Conservation (phyloP, 1,140 invertebrate species). For the Lordiphosa clarofinis region DNA sequence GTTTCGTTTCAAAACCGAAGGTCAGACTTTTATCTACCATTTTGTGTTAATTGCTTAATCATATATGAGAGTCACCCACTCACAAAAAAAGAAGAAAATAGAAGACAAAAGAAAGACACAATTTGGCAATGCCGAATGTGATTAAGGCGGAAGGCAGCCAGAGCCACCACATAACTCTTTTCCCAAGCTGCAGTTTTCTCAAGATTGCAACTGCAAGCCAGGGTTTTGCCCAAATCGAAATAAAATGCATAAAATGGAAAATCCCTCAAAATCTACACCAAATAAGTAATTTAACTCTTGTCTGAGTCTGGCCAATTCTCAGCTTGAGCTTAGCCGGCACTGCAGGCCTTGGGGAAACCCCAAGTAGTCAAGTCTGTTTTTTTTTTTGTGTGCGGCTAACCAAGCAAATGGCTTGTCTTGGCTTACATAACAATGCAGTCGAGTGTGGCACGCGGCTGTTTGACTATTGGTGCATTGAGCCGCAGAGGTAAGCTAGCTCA, state of each 20-base stretch:
- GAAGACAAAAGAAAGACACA: too few species aligned
- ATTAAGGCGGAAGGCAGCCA: too few species aligned
- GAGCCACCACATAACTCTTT: too few species aligned
- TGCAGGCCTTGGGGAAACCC: conserved; percentile 68
- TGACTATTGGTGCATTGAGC: conserved; percentile 38
- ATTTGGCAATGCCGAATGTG: too few species aligned
- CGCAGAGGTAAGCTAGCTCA: neutral
- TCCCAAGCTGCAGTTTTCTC: too few species aligned
- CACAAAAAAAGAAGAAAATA: conserved; percentile 11
- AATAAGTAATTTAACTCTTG: conserved; percentile 22
- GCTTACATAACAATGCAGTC: conserved; percentile 65
- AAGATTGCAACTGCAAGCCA: conserved; percentile 39
- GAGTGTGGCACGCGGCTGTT: conserved; percentile 24
- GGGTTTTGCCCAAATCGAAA: conserved; percentile 49
- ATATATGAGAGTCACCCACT: conserved; percentile 24
- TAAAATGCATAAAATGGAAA: conserved; percentile 26
- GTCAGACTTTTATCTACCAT: conserved; percentile 29
- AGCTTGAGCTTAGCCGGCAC: conserved; percentile 28
- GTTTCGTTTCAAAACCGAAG: conserved; percentile 36
- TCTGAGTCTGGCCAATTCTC: conserved; percentile 55
- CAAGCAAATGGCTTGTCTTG: conserved; percentile 24
- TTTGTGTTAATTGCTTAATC: conserved; percentile 62
- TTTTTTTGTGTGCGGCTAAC: conserved; percentile 16
- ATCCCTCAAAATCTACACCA: conserved; percentile 18
- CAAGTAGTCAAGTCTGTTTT: conserved; percentile 30